These are phyloP conservation scores for Hymenochirus boettgeri DNA, from an alignment of 2,113 vertebrate genomes.

Conservation along the genomic window DNA sequence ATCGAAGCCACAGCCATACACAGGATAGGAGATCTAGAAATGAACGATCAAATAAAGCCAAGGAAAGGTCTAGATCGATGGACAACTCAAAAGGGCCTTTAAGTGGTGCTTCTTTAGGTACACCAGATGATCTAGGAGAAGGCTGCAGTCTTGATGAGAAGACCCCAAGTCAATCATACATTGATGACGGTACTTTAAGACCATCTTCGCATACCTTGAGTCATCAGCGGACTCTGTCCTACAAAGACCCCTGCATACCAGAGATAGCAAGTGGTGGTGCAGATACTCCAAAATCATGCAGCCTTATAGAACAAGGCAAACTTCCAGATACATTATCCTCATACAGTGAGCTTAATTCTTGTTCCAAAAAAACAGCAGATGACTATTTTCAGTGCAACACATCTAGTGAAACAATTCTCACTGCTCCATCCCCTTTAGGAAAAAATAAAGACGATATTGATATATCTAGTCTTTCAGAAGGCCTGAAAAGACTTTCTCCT, in stretches of 20 bases:
- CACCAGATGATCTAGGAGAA: conserved; percentile 80
- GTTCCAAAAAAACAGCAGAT: conserved; percentile 78
- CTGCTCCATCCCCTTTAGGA: conserved; percentile 72
- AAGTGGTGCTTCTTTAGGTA: conserved; percentile 74
- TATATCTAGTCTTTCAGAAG: conserved; percentile 75
- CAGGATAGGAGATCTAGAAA: conserved; percentile 92
- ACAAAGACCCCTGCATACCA: conserved; percentile 75
- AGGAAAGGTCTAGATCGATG: conserved; percentile 95
- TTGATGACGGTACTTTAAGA: conserved; percentile 86
- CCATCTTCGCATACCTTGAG: conserved; percentile 76
- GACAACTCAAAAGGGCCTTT: conserved; percentile 93
- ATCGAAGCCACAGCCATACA: conserved; percentile 96
- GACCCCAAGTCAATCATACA: conserved; percentile 76
- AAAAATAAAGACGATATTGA: conserved; percentile 81
- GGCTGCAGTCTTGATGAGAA: conserved; percentile 80
- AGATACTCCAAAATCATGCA: conserved; percentile 78
- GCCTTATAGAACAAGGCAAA: conserved; percentile 80
- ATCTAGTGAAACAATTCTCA: conserved; percentile 79
- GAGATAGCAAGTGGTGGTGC: conserved; percentile 70
- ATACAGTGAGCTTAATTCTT: conserved; percentile 79
- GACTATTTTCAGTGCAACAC: conserved; percentile 92
- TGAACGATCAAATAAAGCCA: conserved; percentile 90
- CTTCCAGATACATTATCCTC: conserved; percentile 76
- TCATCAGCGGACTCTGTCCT: conserved; percentile 76
- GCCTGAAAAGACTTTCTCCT: conserved; percentile 69